These are phyloP conservation scores for Notamacropus eugenii DNA, from an alignment of 2,797 vertebrate species.

Conservation along the genomic window DNA sequence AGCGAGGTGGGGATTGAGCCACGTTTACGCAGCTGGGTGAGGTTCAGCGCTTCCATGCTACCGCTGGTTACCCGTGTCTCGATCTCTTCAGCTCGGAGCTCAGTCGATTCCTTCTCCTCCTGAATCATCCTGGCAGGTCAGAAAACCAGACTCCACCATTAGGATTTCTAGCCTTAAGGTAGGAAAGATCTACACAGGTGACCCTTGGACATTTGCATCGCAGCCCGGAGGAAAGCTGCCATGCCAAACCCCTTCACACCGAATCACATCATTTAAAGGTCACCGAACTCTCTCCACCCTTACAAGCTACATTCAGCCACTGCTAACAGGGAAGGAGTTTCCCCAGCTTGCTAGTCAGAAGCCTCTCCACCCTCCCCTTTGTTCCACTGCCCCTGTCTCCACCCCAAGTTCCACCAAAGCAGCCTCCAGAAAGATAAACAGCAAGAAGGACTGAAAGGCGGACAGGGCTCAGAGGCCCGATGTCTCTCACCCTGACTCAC, in stretches of 20 bases:
- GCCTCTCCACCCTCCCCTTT: not conserved
- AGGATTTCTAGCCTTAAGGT: not conserved
- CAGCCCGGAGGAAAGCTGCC: not conserved
- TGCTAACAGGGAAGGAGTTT: accelerated
- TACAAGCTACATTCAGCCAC: accelerated
- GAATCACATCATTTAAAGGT: not conserved
- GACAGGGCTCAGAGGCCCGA: no score
- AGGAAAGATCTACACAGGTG: no score
- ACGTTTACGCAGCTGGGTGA: conserved; percentile 91
- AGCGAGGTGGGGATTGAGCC: conserved; percentile 94
- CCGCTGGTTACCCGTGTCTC: conserved; percentile 95
- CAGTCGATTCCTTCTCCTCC: conserved; percentile 96
- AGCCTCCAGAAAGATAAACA: not conserved
- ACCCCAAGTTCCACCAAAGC: not conserved
- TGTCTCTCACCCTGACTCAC: not conserved
- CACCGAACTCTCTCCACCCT: not conserved
- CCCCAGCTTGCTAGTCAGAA: not conserved
- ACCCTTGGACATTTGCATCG: not conserved
- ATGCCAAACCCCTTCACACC: not conserved
- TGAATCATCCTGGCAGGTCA: conserved; percentile 93
- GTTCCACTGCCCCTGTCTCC: not conserved
- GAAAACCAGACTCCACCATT: not conserved
- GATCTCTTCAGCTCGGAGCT: conserved; percentile 94
- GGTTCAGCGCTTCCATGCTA: conserved; percentile 96
- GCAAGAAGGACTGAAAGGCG: not conserved